phyloP scores from a whole-genome alignment of 2,113 vertebrate species.

The Crypturellus undulatus region DNA sequence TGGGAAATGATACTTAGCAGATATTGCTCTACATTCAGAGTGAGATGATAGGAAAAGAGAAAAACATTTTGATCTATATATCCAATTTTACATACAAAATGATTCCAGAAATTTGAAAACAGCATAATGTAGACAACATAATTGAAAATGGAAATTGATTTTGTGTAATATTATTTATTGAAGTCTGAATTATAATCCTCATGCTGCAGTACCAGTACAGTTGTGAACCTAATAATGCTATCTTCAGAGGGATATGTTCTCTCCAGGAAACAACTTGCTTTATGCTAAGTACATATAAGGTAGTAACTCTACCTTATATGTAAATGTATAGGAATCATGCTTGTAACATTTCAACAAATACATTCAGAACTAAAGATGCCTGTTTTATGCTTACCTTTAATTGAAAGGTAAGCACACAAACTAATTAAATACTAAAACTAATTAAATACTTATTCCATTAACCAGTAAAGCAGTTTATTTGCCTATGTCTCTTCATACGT shows the following conservation, averaged over 20 bases:
- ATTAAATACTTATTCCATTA: slow-evolving; percentile 43
- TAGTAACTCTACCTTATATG: too few relatives aligned
- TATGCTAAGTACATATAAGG: too few relatives aligned
- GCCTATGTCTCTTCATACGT: not conserved
- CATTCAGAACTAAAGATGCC: not conserved
- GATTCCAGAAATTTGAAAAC: not conserved
- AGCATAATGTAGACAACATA: not conserved
- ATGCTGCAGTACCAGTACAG: not conserved
- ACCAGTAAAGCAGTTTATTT: slow-evolving; percentile 5
- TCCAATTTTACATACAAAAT: not conserved
- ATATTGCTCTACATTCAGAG: not conserved
- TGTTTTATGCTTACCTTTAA: not conserved
- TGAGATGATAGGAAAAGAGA: not conserved
- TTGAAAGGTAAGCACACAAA: too few relatives aligned
- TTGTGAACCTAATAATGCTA: not conserved
- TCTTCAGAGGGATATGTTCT: not conserved
- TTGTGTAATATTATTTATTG: not conserved
- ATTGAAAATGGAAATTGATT: not conserved
- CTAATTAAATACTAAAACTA: slow-evolving; percentile 1
- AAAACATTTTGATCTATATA: not conserved
- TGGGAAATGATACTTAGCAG: not conserved
- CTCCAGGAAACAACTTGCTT: not conserved
- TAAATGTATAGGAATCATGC: not conserved
- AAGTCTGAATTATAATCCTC: not conserved
- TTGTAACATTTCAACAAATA: not conserved